Conservation (phyloP, 1,140 invertebrate species). For the Panagrolaimus sp. region DNA sequence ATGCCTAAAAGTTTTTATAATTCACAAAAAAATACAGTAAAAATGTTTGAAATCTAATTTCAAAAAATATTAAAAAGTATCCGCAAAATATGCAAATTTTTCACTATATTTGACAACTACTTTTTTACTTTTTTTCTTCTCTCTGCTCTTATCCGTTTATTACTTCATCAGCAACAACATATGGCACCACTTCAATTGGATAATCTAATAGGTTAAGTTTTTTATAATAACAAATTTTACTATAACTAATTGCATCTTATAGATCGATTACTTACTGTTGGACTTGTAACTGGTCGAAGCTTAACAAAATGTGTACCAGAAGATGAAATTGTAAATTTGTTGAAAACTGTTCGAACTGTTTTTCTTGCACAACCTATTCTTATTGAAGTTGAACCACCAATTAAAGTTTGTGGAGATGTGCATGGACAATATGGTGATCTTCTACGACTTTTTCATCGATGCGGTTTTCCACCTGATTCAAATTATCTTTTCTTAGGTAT, state of each 20-base stretch:
- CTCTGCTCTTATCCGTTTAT: no score
- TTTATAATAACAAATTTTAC: no score
- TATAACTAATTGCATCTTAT: no score
- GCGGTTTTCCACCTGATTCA: conserved; percentile 27
- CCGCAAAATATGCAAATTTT: no score
- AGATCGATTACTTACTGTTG: conserved; percentile 18
- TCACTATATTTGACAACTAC: no score
- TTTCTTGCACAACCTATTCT: conserved; percentile 19
- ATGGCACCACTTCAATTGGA: conserved; percentile 13
- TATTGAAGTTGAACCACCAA: conserved; percentile 56
- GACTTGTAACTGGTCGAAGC: background rate
- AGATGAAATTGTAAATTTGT: conserved; percentile 17
- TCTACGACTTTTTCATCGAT: conserved; percentile 59
- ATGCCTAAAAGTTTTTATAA: no score
- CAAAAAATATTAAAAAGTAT: no score
- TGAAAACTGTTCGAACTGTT: conserved; percentile 9
- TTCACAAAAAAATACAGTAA: no score
- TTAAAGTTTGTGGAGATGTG: conserved; percentile 60
- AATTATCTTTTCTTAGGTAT: conserved; percentile 15
- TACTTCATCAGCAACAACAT: no score
- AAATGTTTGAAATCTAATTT: no score
- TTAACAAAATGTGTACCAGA: conserved; percentile 19
- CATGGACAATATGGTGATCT: conserved; percentile 26
- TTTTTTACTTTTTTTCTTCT: no score
- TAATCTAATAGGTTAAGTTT: no score